These are phyloP conservation scores for Drosophila robusta DNA, from an alignment of 2,888 invertebrate species.

Conservation along the genomic window DNA sequence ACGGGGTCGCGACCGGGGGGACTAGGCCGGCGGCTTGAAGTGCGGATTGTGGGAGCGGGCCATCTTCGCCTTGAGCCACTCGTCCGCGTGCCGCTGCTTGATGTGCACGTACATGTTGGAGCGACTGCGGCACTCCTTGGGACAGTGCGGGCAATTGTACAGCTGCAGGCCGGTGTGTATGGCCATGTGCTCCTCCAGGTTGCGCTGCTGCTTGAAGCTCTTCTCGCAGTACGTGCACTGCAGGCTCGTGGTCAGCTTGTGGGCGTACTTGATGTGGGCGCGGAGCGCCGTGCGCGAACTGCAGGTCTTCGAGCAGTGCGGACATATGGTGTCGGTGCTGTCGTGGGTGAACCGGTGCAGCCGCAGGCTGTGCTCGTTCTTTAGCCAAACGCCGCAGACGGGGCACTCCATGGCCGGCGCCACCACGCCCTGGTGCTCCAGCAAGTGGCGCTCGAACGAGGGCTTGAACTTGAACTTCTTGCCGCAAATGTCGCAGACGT, in stretches of 20 bases:
- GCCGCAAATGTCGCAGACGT: conserved; percentile 81
- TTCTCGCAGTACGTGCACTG: conserved; percentile 80
- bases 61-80: conserved; percentile 80
- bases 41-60: conserved; percentile 74
- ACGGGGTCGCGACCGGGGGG: background rate
- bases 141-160: conserved; percentile 81
- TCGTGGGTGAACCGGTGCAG: conserved; percentile 72
- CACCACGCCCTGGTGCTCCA: conserved; percentile 79
- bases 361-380: conserved; percentile 76
- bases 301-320: conserved; percentile 72
- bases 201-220: conserved; percentile 77
- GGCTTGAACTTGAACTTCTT: conserved; percentile 81
- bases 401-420: conserved; percentile 78
- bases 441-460: conserved; percentile 76
- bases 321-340: conserved; percentile 64
- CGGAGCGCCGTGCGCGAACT: conserved; percentile 75
- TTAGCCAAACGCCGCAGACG: conserved; percentile 77
- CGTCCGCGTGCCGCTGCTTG: conserved; percentile 78
- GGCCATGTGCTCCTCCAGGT: conserved; percentile 81
- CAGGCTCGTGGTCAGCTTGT: conserved; percentile 71
- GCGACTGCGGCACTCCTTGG: conserved; percentile 80
- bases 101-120: conserved; percentile 83
- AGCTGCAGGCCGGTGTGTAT: conserved; percentile 80
- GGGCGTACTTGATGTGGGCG: conserved; percentile 77
- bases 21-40: conserved; percentile 51